Percentiles rank a stretch among this genome's conserved stretches.
These are phyloP conservation scores for Seira ritae DNA, from an alignment of 2,888 invertebrate genomes.

Conservation along the genomic window DNA sequence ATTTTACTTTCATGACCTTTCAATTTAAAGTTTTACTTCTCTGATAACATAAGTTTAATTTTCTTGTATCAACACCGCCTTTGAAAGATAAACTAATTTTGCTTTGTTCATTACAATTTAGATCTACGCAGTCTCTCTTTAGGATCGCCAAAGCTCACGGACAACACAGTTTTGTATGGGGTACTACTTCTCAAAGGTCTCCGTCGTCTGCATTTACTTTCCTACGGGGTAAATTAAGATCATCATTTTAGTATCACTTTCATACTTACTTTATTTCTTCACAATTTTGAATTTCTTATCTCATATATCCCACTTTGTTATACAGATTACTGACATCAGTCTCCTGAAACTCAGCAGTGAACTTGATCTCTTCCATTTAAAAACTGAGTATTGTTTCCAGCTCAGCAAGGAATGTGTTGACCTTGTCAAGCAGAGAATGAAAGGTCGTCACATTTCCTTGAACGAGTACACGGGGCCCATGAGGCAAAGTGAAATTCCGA, in stretches of 20 bases:
- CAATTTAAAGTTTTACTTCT: too few species aligned
- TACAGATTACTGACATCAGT: constrained; percentile 63
- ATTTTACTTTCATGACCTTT: too few species aligned
- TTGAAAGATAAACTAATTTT: neutral
- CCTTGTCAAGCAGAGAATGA: constrained; percentile 45
- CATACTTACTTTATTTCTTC: neutral
- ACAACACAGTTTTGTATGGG: constrained; percentile 63
- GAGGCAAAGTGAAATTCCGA: constrained; percentile 64
- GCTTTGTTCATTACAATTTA: constrained; percentile 8
- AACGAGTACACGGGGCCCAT: constrained; percentile 60
- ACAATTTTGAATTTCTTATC: too few species aligned
- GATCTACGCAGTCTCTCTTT: constrained; percentile 64
- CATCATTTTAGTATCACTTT: neutral
- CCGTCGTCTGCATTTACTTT: constrained; percentile 56
- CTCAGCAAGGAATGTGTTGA: constrained; percentile 30
- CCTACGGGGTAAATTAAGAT: constrained; percentile 51
- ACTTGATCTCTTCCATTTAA: constrained; percentile 66
- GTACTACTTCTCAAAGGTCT: constrained; percentile 59
- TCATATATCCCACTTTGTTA: too few species aligned
- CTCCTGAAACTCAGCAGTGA: constrained; percentile 46
- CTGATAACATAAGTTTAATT: too few species aligned
- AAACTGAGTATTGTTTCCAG: constrained; percentile 62
- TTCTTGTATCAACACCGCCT: too few species aligned
- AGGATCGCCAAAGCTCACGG: constrained; percentile 65
- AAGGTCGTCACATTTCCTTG: constrained; percentile 42